Base-by-base conservation (phyloP, 2,113 vertebrate species). In the Grammomys dolichurus region DNA sequence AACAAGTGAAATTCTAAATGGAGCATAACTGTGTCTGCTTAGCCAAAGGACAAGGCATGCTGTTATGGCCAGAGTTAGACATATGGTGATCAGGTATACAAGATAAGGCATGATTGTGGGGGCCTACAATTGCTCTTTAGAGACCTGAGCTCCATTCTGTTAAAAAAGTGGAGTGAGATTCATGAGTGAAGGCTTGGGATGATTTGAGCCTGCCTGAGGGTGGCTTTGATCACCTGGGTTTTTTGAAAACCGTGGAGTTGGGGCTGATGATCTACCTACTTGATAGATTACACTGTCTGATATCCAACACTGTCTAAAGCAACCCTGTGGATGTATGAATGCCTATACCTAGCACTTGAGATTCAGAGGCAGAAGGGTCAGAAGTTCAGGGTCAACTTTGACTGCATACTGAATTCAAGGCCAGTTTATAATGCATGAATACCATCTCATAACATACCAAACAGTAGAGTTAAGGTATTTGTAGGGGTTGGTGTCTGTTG, bases 231-330 rank as follows among this genome's bases (percentile, higher is more conserved):
- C 12, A 95, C 51, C 51, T 28, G 26, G 56, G 65, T 9, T 48
- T 81, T 43, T 88, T 95, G 89, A 72, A 95, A 94, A 89, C 48
- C 75, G n/a, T 60, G 22, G n/a, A 67, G 7, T 82, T 70, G 31
- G 33, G 48, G 24, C 58, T 85, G 81, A 0, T 43, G 81, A 17
- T 46, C 14, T 84, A 31, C 7, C n/a, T 84, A 43, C 58, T 84
- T 85, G 58, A 40, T 85, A 46, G 40, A 28, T 31, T 84, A 28
- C 13, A n/a, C 48, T 51, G 36, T 85, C 65, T 85, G 7, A 65
- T 65, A 31, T 46, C 60, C 58, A 85, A 46, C 12, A 46, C 16
- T 85, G 24, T 65, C 82, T 65, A 65, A 28, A 46, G 19, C 12
- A 84, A 40, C 20, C 22, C 58, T 65, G 40, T 40, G 65, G 58